phyloP scores from a whole-genome alignment of 2,113 vertebrate species.

The Atractosteus spatula region DNA sequence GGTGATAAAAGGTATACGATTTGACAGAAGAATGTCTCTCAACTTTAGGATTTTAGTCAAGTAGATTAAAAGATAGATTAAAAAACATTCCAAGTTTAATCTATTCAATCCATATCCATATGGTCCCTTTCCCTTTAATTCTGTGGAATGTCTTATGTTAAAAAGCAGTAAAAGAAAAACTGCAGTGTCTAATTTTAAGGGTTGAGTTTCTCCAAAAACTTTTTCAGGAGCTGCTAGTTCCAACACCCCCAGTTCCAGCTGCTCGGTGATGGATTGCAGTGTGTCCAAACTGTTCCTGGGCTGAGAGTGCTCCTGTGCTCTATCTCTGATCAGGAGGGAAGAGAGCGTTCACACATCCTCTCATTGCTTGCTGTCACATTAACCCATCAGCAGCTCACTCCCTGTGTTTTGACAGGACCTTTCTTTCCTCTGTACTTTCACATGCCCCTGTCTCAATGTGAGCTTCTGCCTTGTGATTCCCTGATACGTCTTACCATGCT shows the following conservation, averaged over 20 bases:
- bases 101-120: no score
- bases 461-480: background rate
- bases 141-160: no score
- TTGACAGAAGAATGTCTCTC: no score
- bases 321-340: conserved; percentile 49
- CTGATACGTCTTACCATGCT: background rate
- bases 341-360: conserved; percentile 38
- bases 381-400: conserved; percentile 21
- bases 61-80: no score
- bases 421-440: background rate
- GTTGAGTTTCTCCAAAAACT: no score
- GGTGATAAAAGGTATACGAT: no score
- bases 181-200: no score
- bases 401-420: conserved; percentile 17
- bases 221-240: no score
- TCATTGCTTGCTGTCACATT: background rate
- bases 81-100: no score
- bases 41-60: no score
- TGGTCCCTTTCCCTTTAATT: no score
- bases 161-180: no score
- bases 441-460: background rate
- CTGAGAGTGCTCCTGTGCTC: conserved; percentile 35
- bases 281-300: conserved; percentile 44
- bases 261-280: conserved; percentile 42
- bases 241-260: conserved; percentile 11